A percentile compares a stretch with the other conserved stretches of the same genome.
These are phyloP conservation scores for Sphaerodactylus townsendi DNA, from an alignment of 2,113 vertebrate species.

Conservation along the genomic window DNA sequence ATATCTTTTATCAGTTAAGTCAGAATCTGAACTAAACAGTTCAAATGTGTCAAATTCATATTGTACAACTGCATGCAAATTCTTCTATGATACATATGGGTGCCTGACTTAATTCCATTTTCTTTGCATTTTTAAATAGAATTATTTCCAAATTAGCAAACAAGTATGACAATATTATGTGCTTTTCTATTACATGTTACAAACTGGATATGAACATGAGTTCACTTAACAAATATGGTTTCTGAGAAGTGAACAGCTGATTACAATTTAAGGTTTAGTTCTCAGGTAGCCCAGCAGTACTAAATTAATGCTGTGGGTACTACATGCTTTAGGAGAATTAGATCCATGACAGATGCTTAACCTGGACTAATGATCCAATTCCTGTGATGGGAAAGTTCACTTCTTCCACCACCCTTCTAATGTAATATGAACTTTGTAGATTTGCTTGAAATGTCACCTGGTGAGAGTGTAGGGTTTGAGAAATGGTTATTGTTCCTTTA, in stretches of 20 bases:
- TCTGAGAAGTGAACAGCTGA: constrained; percentile 26
- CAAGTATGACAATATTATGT: not conserved
- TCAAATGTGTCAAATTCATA: not conserved
- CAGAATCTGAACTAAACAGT: not conserved
- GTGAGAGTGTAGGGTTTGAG: not conserved
- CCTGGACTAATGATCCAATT: not conserved
- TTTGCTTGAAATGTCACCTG: not conserved
- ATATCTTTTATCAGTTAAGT: not conserved
- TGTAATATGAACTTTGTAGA: not conserved
- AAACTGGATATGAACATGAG: constrained; percentile 33
- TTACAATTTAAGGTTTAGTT: not conserved
- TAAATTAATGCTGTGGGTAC: no score
- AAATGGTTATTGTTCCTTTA: not conserved
- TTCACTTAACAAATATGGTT: constrained; percentile 13
- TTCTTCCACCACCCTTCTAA: not conserved
- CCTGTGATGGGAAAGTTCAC: not conserved
- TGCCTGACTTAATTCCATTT: not conserved
- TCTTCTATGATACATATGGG: not conserved
- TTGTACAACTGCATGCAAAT: constrained; percentile 20
- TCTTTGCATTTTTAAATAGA: not conserved
- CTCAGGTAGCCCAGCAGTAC: not conserved
- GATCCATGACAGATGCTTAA: not conserved
- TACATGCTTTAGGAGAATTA: not conserved
- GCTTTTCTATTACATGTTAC: constrained; percentile 25
- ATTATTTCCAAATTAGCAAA: constrained; percentile 31